A percentile compares a stretch with the other conserved stretches of the same genome.
phyloP scores from a whole-genome alignment of 2,113 vertebrate genomes.

The Anolis carolinensis region DNA sequence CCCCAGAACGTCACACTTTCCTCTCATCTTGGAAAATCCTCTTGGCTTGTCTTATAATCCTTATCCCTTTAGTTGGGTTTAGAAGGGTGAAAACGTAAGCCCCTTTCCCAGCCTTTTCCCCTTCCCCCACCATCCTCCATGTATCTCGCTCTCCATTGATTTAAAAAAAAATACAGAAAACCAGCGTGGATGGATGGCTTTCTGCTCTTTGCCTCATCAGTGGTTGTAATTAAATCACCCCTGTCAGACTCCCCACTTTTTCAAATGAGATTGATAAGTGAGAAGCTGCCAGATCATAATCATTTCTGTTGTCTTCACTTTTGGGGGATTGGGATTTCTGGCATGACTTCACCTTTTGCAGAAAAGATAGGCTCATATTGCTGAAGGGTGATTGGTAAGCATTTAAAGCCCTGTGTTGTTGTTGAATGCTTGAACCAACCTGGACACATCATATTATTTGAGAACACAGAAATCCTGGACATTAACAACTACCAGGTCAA shows the following conservation, averaged over 20 bases:
- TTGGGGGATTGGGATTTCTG: neutral
- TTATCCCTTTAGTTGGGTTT: constrained; percentile 8
- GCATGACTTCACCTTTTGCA: neutral
- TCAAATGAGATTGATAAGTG: neutral
- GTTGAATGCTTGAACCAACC: no score
- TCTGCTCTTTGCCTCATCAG: neutral
- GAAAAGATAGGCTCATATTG: neutral
- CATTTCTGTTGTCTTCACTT: neutral
- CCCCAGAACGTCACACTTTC: neutral
- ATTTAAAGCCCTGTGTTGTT: neutral
- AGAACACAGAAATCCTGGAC: no score
- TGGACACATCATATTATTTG: no score
- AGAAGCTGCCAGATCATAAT: neutral
- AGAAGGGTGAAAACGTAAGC: neutral
- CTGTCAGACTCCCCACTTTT: neutral
- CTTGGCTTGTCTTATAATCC: neutral
- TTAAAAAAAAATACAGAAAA: neutral
- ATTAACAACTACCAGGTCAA: no score
- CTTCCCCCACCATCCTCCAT: neutral
- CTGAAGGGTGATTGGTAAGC: neutral
- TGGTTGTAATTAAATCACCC: neutral
- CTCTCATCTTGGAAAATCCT: constrained; percentile 3
- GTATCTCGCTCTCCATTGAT: neutral
- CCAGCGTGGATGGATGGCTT: neutral
- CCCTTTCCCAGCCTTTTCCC: neutral